Percentiles rank a stretch among this genome's conserved stretches.
These are phyloP conservation scores for Alectoris magna DNA, from an alignment of 2,797 vertebrate genomes.

Conservation along the genomic window DNA sequence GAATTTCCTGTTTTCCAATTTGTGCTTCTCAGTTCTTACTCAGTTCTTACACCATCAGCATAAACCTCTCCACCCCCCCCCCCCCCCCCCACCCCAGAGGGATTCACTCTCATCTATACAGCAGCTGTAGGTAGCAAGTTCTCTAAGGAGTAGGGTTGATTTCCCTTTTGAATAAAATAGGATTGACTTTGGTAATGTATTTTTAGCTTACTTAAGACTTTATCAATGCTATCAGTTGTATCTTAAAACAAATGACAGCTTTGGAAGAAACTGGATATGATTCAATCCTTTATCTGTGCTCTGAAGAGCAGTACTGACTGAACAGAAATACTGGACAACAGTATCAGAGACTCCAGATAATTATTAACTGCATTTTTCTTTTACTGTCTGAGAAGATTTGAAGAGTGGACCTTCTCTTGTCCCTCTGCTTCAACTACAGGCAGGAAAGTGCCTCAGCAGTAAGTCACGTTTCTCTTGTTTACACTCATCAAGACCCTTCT, in stretches of 20 bases:
- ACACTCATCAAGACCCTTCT: slow-evolving; percentile 68
- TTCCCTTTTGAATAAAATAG: background rate
- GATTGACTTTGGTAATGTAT: background rate
- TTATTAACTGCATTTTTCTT: slow-evolving; percentile 26
- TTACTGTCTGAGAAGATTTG: slow-evolving; percentile 34
- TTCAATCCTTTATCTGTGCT: slow-evolving; percentile 40
- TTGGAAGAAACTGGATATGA: slow-evolving; percentile 1
- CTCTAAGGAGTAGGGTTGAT: background rate
- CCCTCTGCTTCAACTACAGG: slow-evolving; percentile 28
- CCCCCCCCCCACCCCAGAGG: background rate
- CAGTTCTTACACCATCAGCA: background rate
- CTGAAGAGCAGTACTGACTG: slow-evolving; percentile 31
- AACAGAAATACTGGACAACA: slow-evolving; percentile 23
- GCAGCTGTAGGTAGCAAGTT: background rate
- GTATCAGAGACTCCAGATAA: background rate
- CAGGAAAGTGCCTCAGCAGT: slow-evolving; percentile 74
- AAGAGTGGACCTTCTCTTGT: slow-evolving; percentile 60
- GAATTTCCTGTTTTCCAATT: background rate
- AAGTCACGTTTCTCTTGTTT: slow-evolving; percentile 83
- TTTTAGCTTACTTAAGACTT: slow-evolving; percentile 27
- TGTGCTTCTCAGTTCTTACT: background rate
- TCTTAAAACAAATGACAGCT: slow-evolving; percentile 18
- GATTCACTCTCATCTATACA: background rate
- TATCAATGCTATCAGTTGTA: slow-evolving; percentile 19
- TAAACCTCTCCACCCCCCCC: background rate